Evolutionary conservation across 2,113 vertebrate genomes (phyloP), one percentile per base, ranked within the genome.

Genomic region (Ondatra zibethicus): DNA sequence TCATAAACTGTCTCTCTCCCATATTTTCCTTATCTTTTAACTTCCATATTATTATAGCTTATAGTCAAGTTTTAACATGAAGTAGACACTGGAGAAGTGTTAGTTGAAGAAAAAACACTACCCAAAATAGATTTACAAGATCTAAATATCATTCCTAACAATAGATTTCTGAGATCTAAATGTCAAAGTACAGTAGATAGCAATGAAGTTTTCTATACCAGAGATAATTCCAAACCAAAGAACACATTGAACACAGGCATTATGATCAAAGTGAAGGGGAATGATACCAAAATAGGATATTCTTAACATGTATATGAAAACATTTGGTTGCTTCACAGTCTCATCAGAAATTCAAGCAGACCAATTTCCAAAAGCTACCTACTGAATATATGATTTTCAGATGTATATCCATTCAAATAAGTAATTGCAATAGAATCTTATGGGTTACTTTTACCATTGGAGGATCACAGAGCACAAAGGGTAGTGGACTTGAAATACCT

Each of bases 401-500:
- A 36, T 90, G 58, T 77, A 33, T 50, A 72, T 29, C n/a, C 55
- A 65, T 31, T 42, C 23, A 87, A 65, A 94, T 42, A 91, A 90
- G 33, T 14, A 93, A 91, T 61, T 65, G 1, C 27, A 93, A 55
- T 17, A 88, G 81, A 92, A 73, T 45, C 42, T 27, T 77, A 93
- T 7, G 61, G 19, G 31, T 0, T 91, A 50, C 1, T 73, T 55
- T 77, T 78, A 42, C 66, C 65, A 47, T 10, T 78, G 19, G 47
- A 61, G 58, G 21, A 66, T 17, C 68, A 84, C 1, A 78, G 77
- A 39, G 58, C 29, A 3, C 11, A 33, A 4, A 66, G 19, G 42
- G 7, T 92, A 96, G 92, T 85, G 58, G 94, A 93, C 42, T 63
- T 75, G 31, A 94, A 93, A 95, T 96, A 12, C 39, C 68, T 89